Evolutionary conservation across 1,140 invertebrate genomes (phyloP), one percentile per base, ranked within the genome.

Genomic region (Hycleus phaleratus): DNA sequence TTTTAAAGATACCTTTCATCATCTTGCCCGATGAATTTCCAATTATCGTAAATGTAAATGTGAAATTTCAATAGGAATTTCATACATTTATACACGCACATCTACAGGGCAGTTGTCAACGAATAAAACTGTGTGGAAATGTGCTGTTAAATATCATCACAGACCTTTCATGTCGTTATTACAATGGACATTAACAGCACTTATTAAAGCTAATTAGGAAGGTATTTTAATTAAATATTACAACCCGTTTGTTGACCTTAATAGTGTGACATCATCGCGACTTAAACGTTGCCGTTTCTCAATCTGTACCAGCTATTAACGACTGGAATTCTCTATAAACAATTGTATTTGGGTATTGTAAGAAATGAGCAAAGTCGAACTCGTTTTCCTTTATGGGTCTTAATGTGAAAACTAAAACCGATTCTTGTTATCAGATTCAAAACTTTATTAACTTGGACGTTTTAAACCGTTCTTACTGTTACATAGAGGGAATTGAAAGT

Each of bases 161-260:
- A 11, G 10, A 26, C 46, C 26, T 26, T n/a, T n/a, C 18, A 24
- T 49, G 48, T 49, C 6, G 4, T 5, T 8, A 38, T 42, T 51
- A 5, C 32, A 32, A 42, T 9, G n/a, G 51, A 46, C 42, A 40
- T 53, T 53, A 45, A 32, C 44, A 45, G 18, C 51, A 9, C 26
- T 43, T 60, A 60, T 52, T 43, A 25, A 44, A 55, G 38, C 48
- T 46, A 60, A 60, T 60, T 60, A 60, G 38, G 51, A 49, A 60
- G 59, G 59, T 60, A 56, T 60, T 60, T 60, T 60, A 60, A 60
- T 60, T 60, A 60, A 60, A 47, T 50, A 45, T 43, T 40, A 49
- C 51, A 42, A 48, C 46, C 47, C 59, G 52, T 56, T 46, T 60
- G 49, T 46, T 47, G 49, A 60, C 53, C 59, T 56, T 48, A 54